A percentile compares a stretch with the other conserved stretches of the same genome.
Conservation (phyloP, 2,888 invertebrate genomes). For the Frankliniella fusca region DNA sequence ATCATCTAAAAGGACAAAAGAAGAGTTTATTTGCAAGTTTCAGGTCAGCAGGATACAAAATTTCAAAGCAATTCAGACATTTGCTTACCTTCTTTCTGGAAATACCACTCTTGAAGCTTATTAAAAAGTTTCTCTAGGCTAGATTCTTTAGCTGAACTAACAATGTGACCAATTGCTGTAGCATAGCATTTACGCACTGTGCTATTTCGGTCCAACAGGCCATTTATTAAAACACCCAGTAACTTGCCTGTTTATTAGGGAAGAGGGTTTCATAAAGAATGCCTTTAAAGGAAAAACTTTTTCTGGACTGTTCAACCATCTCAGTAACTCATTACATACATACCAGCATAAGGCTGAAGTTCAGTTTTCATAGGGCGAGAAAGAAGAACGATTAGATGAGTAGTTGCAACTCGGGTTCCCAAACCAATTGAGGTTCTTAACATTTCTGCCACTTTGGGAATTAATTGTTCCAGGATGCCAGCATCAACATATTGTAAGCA, state of each 20-base stretch:
- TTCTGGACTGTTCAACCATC: background rate
- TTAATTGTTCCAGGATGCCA: slow-evolving; percentile 69
- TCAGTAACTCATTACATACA: slow-evolving; percentile 13
- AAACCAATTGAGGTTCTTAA: slow-evolving; percentile 74
- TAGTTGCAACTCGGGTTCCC: slow-evolving; percentile 77
- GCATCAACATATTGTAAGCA: slow-evolving; percentile 71
- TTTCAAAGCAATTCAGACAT: background rate
- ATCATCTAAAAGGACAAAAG: slow-evolving; percentile 57
- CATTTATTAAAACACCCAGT: slow-evolving; percentile 63
- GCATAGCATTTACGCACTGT: slow-evolving; percentile 81
- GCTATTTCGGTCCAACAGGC: slow-evolving; percentile 77
- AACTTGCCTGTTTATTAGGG: slow-evolving; percentile 52
- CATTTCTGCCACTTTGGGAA: slow-evolving; percentile 76
- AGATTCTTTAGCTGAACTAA: slow-evolving; percentile 72
- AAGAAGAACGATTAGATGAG: slow-evolving; percentile 71
- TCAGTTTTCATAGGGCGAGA: slow-evolving; percentile 45
- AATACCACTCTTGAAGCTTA: slow-evolving; percentile 61
- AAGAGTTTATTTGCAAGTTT: too few relatives aligned
- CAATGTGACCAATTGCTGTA: slow-evolving; percentile 76
- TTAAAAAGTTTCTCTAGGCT: slow-evolving; percentile 62
- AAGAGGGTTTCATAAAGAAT: too few relatives aligned
- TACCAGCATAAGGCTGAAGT: slow-evolving; percentile 57
- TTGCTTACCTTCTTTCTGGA: slow-evolving; percentile 59
- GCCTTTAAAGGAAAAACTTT: too few relatives aligned
- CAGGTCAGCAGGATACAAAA: slow-evolving; percentile 25